Evolutionary conservation across 2,888 invertebrate species (phyloP), one percentile per base, ranked within the genome.

Genomic region (Nomada fabriciana): DNA sequence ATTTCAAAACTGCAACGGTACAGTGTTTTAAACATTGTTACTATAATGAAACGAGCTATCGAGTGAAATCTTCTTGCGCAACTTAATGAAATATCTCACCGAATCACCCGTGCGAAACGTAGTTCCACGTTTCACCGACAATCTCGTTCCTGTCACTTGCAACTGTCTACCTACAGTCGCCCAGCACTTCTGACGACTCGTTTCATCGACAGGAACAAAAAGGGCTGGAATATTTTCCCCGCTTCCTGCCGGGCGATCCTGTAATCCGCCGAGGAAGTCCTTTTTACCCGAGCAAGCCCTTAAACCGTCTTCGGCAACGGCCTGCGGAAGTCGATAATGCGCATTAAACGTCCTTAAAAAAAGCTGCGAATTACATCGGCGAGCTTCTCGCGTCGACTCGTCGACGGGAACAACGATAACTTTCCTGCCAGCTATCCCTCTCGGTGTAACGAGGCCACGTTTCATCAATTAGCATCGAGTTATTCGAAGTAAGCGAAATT

Each of bases 391-490:
- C n/a, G 15, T 36, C 15, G 42, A 20, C 15, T 76, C 50, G 59
- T 76, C 64, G 36, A 72, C 25, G 25, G 55, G 50, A 65, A 60
- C 59, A 29, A 18, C 52, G 42, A 73, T 52, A 59, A 65, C 47
- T 65, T 63, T 29, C 50, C 29, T 42, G 68, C n/a, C 18, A 42
- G 63, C 36, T n/a, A 15, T 47, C 20, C 60, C 15, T 29, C 20
- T 9, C 29, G 5, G 10, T 50, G 43, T 18, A 52, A 42, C 69
- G 57, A 57, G 57, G 18, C 25, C 42, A 20, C 36, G 71, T 71
- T 76, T 29, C 50, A 52, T 76, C 63, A 59, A 73, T 73, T 77
- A 77, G 43, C 77, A 53, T 76, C 23, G 52, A 72, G 42, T 65
- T 10, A 65, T 73, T 73, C 73, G 47, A 52, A 60, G 23, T 42